phyloP scores from a whole-genome alignment of 2,888 invertebrate genomes.

The Nudaria mundana region DNA sequence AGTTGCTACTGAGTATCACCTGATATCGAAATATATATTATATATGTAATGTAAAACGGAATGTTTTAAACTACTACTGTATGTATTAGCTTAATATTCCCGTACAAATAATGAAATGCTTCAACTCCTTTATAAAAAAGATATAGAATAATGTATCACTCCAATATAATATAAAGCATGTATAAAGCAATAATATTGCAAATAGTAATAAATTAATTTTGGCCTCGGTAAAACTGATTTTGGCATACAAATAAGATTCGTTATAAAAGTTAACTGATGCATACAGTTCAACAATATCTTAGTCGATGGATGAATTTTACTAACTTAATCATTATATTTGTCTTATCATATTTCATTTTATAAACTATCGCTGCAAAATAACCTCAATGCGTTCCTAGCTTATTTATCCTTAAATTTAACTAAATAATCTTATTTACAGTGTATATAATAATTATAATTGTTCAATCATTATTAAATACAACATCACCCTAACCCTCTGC shows the following conservation, averaged over 20 bases:
- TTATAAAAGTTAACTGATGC: slow-evolving; percentile 54
- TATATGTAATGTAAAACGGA: slow-evolving; percentile 40
- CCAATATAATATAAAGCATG: slow-evolving; percentile 13
- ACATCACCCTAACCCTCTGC: slow-evolving; percentile 42
- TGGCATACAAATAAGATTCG: slow-evolving; percentile 62
- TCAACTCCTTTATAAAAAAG: slow-evolving; percentile 2
- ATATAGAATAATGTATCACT: slow-evolving; percentile 2
- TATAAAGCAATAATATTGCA: too few species aligned
- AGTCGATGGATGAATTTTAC: slow-evolving; percentile 52
- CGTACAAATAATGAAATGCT: slow-evolving; percentile 7
- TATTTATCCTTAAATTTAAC: slow-evolving; percentile 65
- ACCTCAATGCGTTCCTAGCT: slow-evolving; percentile 71
- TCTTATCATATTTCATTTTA: slow-evolving; percentile 53
- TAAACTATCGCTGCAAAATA: slow-evolving; percentile 74
- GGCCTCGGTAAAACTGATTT: slow-evolving; percentile 59
- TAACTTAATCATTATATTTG: slow-evolving; percentile 54
- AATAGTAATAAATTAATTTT: slow-evolving; percentile 54
- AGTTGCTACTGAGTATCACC: too few species aligned
- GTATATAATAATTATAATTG: slow-evolving; percentile 60
- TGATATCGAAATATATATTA: slow-evolving; percentile 23
- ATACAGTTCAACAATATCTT: slow-evolving; percentile 62
- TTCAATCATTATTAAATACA: slow-evolving; percentile 59
- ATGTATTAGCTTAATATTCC: slow-evolving; percentile 14
- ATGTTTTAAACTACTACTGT: slow-evolving; percentile 38
- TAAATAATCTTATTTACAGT: slow-evolving; percentile 77